Conservation (phyloP, 2,888 invertebrate species). For the Tenthredo distinguenda region DNA sequence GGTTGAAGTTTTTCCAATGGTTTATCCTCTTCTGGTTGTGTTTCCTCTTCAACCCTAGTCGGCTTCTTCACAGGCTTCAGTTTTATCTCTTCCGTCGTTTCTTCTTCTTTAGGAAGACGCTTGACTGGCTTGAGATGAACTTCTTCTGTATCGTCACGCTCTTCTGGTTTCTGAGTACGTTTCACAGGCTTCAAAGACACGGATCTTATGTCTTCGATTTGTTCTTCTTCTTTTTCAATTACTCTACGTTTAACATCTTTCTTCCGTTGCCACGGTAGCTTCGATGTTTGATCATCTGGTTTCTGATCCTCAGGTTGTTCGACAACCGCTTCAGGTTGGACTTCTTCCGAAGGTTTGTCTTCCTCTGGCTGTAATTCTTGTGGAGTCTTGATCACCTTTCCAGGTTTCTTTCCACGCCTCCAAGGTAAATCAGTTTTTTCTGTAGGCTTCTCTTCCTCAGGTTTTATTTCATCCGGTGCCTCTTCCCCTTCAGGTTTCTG, state of each 20-base stretch:
- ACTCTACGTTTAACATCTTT: slow-evolving; percentile 61
- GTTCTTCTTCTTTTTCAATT: slow-evolving; percentile 61
- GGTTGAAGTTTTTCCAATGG: slow-evolving; percentile 44
- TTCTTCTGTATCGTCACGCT: slow-evolving; percentile 73
- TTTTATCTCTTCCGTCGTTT: slow-evolving; percentile 74
- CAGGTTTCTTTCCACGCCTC: slow-evolving; percentile 55
- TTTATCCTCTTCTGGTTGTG: slow-evolving; percentile 52
- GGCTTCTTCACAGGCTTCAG: slow-evolving; percentile 68
- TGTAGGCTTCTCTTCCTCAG: slow-evolving; percentile 56
- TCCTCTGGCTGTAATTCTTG: slow-evolving; percentile 56
- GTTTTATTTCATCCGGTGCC: slow-evolving; percentile 22
- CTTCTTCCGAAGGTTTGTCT: slow-evolving; percentile 39
- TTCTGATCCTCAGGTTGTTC: slow-evolving; percentile 56
- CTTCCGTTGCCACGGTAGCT: slow-evolving; percentile 57
- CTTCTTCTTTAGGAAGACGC: slow-evolving; percentile 71
- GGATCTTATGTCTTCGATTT: slow-evolving; percentile 63
- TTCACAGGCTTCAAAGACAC: slow-evolving; percentile 53
- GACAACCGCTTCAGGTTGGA: slow-evolving; percentile 42
- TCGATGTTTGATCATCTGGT: slow-evolving; percentile 36
- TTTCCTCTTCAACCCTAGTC: slow-evolving; percentile 47
- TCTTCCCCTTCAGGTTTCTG: slow-evolving; percentile 55
- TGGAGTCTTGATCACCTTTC: slow-evolving; percentile 77
- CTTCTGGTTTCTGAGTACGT: slow-evolving; percentile 56
- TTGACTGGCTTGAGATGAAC: slow-evolving; percentile 70
- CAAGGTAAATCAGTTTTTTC: slow-evolving; percentile 62